Evolutionary conservation across 2,113 vertebrate species (phyloP).

Genomic region (Scomber scombrus): DNA sequence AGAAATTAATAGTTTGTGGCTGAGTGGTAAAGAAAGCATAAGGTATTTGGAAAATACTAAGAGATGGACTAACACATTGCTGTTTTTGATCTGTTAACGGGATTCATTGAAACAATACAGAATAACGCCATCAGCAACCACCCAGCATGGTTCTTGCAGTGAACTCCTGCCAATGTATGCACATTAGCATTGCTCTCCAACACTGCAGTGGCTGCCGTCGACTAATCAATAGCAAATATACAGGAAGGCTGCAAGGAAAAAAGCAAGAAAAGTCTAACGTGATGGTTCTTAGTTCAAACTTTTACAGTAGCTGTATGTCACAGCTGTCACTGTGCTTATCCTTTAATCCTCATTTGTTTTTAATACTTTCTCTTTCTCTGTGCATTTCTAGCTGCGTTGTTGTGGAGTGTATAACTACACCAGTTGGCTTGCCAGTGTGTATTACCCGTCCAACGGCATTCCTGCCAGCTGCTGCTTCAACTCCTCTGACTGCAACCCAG

Average conservation of each 20-base stretch:
- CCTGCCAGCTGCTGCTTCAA: constrained; percentile 96
- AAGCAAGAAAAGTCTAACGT: no score
- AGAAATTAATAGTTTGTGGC: background rate
- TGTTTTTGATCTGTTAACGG: background rate
- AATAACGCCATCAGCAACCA: background rate
- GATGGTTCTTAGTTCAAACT: no score
- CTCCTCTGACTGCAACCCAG: constrained; percentile 89
- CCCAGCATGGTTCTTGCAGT: no score
- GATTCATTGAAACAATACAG: background rate
- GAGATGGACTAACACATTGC: background rate
- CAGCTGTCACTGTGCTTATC: no score
- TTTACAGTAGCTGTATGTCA: no score
- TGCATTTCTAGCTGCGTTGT: constrained; percentile 91
- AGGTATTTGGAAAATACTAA: background rate
- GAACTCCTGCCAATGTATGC: no score
- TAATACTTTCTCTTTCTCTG: background rate
- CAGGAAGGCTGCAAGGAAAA: no score
- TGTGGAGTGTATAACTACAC: constrained; percentile 98
- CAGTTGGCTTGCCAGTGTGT: constrained; percentile 95
- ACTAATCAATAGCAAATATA: no score
- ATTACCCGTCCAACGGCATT: constrained; percentile 92
- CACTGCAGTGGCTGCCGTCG: no score
- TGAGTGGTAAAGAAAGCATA: background rate
- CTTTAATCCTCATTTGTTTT: background rate
- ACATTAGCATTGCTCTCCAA: no score